phyloP scores from a whole-genome alignment of 2,888 invertebrate species.

The Catocala sponsa region DNA sequence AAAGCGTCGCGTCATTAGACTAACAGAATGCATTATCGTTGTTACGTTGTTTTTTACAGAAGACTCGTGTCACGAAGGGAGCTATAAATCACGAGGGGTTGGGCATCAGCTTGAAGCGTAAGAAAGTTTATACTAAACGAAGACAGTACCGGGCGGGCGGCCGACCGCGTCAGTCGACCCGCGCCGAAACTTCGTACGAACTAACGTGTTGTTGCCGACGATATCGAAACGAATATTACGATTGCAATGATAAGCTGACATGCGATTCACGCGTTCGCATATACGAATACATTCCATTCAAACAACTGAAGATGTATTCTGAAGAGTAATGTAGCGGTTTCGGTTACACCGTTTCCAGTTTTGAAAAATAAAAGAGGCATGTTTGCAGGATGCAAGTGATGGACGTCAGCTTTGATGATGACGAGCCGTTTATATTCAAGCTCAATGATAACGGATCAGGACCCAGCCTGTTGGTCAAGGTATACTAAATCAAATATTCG shows the following conservation, averaged over 20 bases:
- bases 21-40: slow-evolving; percentile 68
- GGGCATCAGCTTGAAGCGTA: slow-evolving; percentile 46
- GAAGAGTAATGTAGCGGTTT: slow-evolving; percentile 11
- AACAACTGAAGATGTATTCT: slow-evolving; percentile 34
- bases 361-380: slow-evolving; percentile 33
- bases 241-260: slow-evolving; percentile 63
- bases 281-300: slow-evolving; percentile 44
- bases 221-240: slow-evolving; percentile 51
- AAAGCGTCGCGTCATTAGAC: slow-evolving; percentile 62
- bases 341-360: neutral
- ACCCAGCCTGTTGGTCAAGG: slow-evolving; percentile 92
- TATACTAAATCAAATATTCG: slow-evolving; percentile 58
- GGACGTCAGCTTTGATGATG: slow-evolving; percentile 80
- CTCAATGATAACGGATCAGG: slow-evolving; percentile 92
- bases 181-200: slow-evolving; percentile 28
- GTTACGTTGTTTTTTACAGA: slow-evolving; percentile 70
- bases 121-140: slow-evolving; percentile 27
- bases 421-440: slow-evolving; percentile 92
- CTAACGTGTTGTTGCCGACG: slow-evolving; percentile 53
- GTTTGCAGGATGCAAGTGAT: slow-evolving; percentile 59
- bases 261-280: slow-evolving; percentile 64
- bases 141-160: slow-evolving; percentile 77
- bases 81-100: slow-evolving; percentile 77
- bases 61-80: slow-evolving; percentile 72
- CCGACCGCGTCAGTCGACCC: slow-evolving; percentile 63